Percentiles rank a stretch among this genome's conserved stretches.
phyloP scores from a whole-genome alignment of 2,797 vertebrate species.

The Onychomys arenicola region DNA sequence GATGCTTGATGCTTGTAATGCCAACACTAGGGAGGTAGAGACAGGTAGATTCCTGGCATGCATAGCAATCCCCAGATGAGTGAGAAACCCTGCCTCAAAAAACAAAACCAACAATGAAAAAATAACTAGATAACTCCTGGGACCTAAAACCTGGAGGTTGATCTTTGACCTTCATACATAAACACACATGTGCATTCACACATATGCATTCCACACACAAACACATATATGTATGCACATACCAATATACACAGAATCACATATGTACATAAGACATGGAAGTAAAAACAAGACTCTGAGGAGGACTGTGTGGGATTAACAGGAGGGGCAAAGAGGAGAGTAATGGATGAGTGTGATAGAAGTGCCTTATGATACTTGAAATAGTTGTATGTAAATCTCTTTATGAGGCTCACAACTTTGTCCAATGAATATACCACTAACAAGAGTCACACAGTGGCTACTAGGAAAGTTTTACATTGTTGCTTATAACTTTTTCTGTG shows the following conservation, averaged over 20 bases:
- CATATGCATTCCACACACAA: background rate
- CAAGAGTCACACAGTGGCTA: background rate
- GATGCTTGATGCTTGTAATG: background rate
- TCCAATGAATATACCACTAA: background rate
- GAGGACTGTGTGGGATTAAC: no score
- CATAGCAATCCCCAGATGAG: background rate
- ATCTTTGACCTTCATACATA: background rate
- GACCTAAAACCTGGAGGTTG: background rate
- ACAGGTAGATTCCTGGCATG: background rate
- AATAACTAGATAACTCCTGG: background rate
- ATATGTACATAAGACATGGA: background rate
- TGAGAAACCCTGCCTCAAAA: background rate
- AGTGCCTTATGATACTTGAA: background rate
- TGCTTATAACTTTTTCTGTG: no score
- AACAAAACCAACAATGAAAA: background rate
- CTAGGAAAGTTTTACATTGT: no score
- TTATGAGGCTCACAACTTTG: background rate
- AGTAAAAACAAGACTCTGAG: background rate
- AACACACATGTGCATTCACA: background rate
- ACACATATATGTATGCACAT: background rate
- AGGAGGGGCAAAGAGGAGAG: no score
- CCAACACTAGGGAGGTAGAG: background rate
- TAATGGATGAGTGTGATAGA: background rate
- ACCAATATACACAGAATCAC: background rate
- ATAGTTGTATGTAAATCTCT: background rate